Base-by-base conservation (phyloP, 2,113 vertebrate species). In the Scytalopus superciliaris region DNA sequence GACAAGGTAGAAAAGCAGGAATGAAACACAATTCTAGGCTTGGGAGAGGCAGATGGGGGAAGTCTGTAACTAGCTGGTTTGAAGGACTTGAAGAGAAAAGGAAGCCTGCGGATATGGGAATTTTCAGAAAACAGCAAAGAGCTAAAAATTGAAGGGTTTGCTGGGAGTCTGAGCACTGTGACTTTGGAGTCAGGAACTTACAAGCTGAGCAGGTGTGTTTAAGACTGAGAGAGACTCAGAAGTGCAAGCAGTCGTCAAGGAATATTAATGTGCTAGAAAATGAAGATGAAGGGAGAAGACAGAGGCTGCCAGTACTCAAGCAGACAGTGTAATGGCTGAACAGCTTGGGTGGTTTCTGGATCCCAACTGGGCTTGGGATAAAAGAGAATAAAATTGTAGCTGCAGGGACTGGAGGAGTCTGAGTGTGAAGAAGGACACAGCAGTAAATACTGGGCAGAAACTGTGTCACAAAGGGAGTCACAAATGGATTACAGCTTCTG, bases 211-310 rank as follows among this genome's bases (percentile, higher is more conserved):
- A 55, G 44, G 23, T 7, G 10, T 52, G 30, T 52, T 14, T 25
- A 47, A 56, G 11, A 40, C 12, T 0, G 0, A 69, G 24, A 64
- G 18, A 19, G 11, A 12, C 17, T 35, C 0, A 0, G 17, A 37
- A 17, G 39, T 19, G 12, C 47, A 47, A 85, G 12, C 30, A 53
- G 30, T 27, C 27, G 14, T 57, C 40, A 53, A 66, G 18, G 19
- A 8, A 40, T 69, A 53, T 12, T 19, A 68, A 19, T 0, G 0
- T 64, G 27, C 19, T 84, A 14, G 27, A 66, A 52, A 90, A 68
- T 1, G 9, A 75, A 52, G 40, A 35, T 3, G 8, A 44, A 80
- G 35, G 11, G 11, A 69, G n/a, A 72, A 88, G 30, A 44, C 13
- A 70, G 62, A 45, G 3, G 4, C 9, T 80, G 25, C 9, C 33